Conservation (phyloP, 2,797 vertebrate species). For the Hapalemur alaotrensis region DNA sequence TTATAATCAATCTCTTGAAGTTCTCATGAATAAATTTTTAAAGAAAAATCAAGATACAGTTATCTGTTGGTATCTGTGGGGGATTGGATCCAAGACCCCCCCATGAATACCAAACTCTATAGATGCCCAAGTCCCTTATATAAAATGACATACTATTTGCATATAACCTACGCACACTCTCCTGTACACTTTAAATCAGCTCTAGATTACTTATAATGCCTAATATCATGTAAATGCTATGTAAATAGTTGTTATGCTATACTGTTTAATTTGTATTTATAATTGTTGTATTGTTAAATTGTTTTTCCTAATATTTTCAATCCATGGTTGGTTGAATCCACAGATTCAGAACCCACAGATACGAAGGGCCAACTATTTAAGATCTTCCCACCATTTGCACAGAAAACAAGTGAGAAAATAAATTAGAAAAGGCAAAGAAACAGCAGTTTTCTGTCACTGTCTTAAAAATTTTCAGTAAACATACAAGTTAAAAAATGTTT, state of each 20-base stretch:
- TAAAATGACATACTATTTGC: neutral
- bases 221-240: neutral
- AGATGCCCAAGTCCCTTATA: neutral
- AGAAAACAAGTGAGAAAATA: neutral
- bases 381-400: neutral
- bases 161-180: neutral
- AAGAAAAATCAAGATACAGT: neutral
- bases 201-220: neutral
- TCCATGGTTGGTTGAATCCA: neutral
- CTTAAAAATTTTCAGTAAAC: neutral
- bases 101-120: neutral
- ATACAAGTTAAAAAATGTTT: neutral
- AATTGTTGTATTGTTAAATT: neutral
- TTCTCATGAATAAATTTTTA: neutral
- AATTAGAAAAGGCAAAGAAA: neutral
- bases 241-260: neutral
- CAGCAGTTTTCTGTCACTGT: neutral
- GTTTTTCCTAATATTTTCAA: neutral
- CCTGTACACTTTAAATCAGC: neutral
- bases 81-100: neutral
- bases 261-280: neutral
- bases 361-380: neutral
- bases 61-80: neutral
- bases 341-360: neutral
- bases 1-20: neutral